Evolutionary conservation across 1,140 invertebrate genomes (phyloP).

Genomic region (Cepaea nemoralis): DNA sequence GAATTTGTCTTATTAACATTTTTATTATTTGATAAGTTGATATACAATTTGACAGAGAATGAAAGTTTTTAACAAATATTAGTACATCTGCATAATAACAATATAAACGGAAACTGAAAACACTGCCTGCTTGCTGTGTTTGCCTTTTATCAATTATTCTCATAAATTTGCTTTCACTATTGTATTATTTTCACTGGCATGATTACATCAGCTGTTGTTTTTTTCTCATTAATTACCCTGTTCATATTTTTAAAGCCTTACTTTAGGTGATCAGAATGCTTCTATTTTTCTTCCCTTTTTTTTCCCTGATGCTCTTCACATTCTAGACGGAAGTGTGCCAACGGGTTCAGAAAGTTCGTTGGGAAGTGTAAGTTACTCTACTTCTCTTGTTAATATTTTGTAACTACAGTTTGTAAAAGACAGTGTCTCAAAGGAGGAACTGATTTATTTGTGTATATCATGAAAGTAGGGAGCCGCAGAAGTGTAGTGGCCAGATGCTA

Average conservation of each 20-base stretch:
- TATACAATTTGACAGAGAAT: no score
- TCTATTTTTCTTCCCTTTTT: slow-evolving; percentile 10
- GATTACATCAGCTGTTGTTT: not conserved
- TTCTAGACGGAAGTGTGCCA: not conserved
- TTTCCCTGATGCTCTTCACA: slow-evolving; percentile 11
- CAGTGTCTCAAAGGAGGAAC: no score
- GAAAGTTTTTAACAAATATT: no score
- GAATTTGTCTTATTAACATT: no score
- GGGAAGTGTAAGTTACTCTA: slow-evolving; percentile 29
- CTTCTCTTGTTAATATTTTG: not conserved
- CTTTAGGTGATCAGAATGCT: not conserved
- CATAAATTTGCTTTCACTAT: not conserved
- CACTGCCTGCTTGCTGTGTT: not conserved
- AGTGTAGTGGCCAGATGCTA: no score
- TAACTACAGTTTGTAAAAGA: no score
- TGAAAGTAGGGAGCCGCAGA: no score
- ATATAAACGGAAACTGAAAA: not conserved
- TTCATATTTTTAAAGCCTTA: not conserved
- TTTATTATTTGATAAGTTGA: no score
- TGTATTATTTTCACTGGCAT: not conserved
- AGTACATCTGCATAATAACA: not conserved
- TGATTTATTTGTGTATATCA: no score
- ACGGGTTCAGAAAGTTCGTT: slow-evolving; percentile 6
- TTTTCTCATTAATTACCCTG: not conserved
- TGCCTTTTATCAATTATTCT: not conserved